Evolutionary conservation across 2,113 vertebrate species (phyloP).

Genomic region (Dermatemys mawii): DNA sequence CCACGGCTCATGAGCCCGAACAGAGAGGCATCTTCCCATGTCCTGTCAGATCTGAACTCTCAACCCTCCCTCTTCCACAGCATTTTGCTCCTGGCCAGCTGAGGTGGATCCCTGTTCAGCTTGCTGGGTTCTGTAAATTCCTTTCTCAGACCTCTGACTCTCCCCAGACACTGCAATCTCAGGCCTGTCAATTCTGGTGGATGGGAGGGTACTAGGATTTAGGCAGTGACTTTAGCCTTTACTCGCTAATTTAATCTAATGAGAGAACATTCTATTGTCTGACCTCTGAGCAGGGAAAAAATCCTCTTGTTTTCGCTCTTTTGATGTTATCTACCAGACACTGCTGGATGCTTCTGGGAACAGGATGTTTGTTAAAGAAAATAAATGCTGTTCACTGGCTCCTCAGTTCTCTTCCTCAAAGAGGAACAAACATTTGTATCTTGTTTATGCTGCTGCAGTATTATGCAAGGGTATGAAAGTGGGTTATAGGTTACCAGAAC

Average conservation of each 20-base stretch:
- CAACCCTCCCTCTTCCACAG: neutral
- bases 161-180: neutral
- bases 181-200: neutral
- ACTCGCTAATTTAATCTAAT: neutral
- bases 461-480: neutral
- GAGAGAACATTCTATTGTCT: slow-evolving; percentile 19
- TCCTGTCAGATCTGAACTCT: neutral
- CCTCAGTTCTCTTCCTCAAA: slow-evolving; percentile 22
- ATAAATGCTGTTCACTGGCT: neutral
- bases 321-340: slow-evolving; percentile 31
- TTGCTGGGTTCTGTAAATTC: neutral
- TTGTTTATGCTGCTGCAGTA: slow-evolving; percentile 21
- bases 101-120: neutral
- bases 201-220: neutral
- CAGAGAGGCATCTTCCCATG: neutral
- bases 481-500: neutral
- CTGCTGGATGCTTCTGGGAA: slow-evolving; percentile 48
- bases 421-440: slow-evolving; percentile 32
- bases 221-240: accelerated
- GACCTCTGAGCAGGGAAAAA: neutral
- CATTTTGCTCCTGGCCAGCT: neutral
- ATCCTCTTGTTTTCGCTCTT: slow-evolving; percentile 13
- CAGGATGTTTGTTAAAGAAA: slow-evolving; percentile 46
- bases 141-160: neutral
- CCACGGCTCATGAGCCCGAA: too few relatives aligned